A percentile compares a stretch with the other conserved stretches of the same genome.
Evolutionary conservation across 2,113 vertebrate genomes (phyloP).

Genomic region (Haemorhous mexicanus): DNA sequence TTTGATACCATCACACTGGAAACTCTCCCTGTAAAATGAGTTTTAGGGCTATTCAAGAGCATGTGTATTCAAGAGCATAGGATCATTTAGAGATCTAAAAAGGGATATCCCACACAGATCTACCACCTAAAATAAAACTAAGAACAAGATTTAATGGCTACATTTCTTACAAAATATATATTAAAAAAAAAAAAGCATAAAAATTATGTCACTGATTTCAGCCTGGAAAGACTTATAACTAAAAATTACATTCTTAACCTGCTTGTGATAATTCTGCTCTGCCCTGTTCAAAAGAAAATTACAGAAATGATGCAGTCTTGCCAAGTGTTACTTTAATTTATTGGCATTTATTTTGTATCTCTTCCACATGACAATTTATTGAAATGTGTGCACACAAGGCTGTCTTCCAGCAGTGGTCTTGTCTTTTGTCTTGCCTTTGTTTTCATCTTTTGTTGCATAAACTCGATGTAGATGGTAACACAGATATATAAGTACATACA

Average conservation of each 20-base stretch:
- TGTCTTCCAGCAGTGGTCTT: background rate
- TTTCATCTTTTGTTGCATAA: background rate
- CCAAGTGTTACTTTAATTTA: background rate
- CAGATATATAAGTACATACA: background rate
- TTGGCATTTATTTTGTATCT: background rate
- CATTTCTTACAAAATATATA: background rate
- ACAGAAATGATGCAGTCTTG: background rate
- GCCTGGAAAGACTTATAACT: background rate
- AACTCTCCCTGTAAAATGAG: background rate
- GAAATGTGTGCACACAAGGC: background rate
- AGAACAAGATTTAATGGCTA: background rate
- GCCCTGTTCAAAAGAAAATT: background rate
- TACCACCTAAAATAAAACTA: background rate
- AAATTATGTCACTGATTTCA: background rate
- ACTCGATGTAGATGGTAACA: background rate
- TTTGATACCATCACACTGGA: background rate
- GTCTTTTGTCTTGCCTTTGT: background rate
- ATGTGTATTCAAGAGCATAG: background rate
- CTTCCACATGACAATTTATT: background rate
- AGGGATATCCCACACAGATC: background rate
- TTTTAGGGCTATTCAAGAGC: background rate
- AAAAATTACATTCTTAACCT: background rate
- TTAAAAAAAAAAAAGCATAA: background rate
- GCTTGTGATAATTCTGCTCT: background rate
- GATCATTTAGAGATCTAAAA: background rate